Evolutionary conservation across 2,888 invertebrate species (phyloP).

Genomic region (Torymus tubicola): DNA sequence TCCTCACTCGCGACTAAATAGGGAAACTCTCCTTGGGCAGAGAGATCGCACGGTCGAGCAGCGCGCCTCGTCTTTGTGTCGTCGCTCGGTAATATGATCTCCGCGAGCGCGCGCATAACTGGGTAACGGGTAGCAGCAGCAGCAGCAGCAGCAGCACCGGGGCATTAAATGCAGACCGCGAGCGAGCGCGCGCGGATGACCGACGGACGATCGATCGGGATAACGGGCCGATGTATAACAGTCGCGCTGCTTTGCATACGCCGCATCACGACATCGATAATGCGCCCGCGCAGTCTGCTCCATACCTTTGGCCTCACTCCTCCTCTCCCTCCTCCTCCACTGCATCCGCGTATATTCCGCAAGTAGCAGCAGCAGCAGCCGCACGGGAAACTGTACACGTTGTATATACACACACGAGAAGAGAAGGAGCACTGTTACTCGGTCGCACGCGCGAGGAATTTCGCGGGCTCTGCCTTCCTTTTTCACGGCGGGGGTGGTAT

Average conservation of each 20-base stretch:
- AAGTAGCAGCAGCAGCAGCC: too few species aligned
- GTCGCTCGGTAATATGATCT: conserved; percentile 68
- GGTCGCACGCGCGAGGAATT: conserved; percentile 36
- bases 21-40: neutral
- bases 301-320: conserved; percentile 24
- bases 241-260: conserved; percentile 44
- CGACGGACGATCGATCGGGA: conserved; percentile 52
- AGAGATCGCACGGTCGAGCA: conserved; percentile 57
- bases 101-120: conserved; percentile 69
- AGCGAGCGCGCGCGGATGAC: conserved; percentile 46
- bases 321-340: conserved; percentile 2
- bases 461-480: neutral
- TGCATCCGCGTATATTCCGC: neutral
- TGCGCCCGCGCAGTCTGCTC: neutral
- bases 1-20: neutral
- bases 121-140: conserved; percentile 70
- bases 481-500: too few species aligned
- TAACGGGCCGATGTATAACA: conserved; percentile 32
- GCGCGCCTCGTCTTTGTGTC: neutral
- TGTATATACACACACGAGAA: neutral
- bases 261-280: conserved; percentile 47
- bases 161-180: conserved; percentile 38
- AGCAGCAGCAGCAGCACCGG: conserved; percentile 62
- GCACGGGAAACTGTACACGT: conserved; percentile 31
- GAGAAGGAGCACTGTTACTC: conserved; percentile 25